Percentiles rank a stretch among this genome's conserved stretches.
Conservation (phyloP, 2,888 invertebrate genomes). For the Athalia rosae region DNA sequence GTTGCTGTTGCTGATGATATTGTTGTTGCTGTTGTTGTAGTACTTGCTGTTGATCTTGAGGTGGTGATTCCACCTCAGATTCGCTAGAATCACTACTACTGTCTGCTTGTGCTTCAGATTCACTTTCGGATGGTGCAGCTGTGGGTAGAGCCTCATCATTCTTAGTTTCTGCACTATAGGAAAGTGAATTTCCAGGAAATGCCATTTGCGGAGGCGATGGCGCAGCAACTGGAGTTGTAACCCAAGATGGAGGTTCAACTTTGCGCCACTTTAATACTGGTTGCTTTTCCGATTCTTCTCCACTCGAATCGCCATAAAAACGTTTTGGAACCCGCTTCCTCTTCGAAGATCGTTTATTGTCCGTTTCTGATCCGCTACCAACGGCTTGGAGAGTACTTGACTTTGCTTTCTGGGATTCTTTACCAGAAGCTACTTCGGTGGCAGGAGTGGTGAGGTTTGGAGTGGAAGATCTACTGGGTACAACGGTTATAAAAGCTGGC, state of each 20-base stretch:
- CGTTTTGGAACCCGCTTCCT: constrained; percentile 88
- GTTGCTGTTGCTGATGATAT: constrained; percentile 45
- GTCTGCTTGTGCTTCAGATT: constrained; percentile 63
- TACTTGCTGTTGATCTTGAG: constrained; percentile 51
- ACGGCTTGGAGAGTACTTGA: constrained; percentile 52
- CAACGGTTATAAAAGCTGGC: constrained; percentile 52
- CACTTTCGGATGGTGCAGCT: constrained; percentile 62
- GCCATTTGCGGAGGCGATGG: not conserved
- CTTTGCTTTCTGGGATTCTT: constrained; percentile 44
- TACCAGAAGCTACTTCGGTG: constrained; percentile 38
- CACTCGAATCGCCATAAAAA: constrained; percentile 92
- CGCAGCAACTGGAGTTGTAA: constrained; percentile 19
- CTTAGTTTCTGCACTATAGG: constrained; percentile 54
- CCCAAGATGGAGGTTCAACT: constrained; percentile 77
- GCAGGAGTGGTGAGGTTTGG: constrained; percentile 54
- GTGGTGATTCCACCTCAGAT: constrained; percentile 61
- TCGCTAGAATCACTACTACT: constrained; percentile 68
- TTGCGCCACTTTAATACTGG: constrained; percentile 85
- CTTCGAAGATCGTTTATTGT: constrained; percentile 85
- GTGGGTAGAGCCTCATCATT: constrained; percentile 45
- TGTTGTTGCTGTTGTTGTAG: constrained; percentile 52
- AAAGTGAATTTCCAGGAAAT: constrained; percentile 48
- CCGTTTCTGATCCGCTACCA: constrained; percentile 75
- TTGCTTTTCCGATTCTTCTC: constrained; percentile 82
- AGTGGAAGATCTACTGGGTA: constrained; percentile 56